Evolutionary conservation across 2,888 invertebrate species (phyloP).

Genomic region (Eumacrocentrus americanus): DNA sequence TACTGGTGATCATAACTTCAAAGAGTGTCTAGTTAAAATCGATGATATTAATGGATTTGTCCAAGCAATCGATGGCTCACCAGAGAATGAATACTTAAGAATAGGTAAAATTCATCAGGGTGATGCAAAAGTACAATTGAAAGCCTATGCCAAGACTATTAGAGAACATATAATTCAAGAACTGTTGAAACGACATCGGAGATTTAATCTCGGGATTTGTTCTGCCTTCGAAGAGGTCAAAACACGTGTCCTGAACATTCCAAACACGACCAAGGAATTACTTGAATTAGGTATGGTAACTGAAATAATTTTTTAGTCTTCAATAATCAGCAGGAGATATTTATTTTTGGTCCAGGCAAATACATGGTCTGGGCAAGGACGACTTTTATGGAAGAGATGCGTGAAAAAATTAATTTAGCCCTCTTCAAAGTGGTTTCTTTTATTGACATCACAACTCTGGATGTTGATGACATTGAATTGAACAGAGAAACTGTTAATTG

Average conservation of each 20-base stretch:
- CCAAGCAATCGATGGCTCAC: constrained; percentile 51
- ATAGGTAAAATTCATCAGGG: constrained; percentile 70
- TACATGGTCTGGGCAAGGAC: constrained; percentile 83
- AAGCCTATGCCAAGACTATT: constrained; percentile 66
- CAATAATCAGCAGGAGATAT: neutral
- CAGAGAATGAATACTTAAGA: constrained; percentile 73
- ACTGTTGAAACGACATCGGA: constrained; percentile 70
- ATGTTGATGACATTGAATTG: constrained; percentile 75
- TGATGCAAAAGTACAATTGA: constrained; percentile 69
- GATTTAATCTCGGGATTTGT: constrained; percentile 73
- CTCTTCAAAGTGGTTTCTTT: constrained; percentile 72
- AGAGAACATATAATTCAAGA: constrained; percentile 66
- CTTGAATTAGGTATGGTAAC: constrained; percentile 64
- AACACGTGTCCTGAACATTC: constrained; percentile 72
- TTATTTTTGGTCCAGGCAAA: constrained; percentile 62
- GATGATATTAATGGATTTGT: constrained; percentile 48
- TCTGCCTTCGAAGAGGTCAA: constrained; percentile 75
- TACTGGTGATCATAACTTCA: constrained; percentile 61
- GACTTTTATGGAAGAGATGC: constrained; percentile 71
- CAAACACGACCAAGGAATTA: constrained; percentile 80
- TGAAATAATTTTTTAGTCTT: neutral
- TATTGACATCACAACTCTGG: constrained; percentile 78
- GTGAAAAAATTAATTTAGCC: constrained; percentile 73
- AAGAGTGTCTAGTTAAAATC: constrained; percentile 45
- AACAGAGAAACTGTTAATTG: constrained; percentile 86